Evolutionary conservation across 2,888 invertebrate species (phyloP).

Genomic region (Euphydryas editha): DNA sequence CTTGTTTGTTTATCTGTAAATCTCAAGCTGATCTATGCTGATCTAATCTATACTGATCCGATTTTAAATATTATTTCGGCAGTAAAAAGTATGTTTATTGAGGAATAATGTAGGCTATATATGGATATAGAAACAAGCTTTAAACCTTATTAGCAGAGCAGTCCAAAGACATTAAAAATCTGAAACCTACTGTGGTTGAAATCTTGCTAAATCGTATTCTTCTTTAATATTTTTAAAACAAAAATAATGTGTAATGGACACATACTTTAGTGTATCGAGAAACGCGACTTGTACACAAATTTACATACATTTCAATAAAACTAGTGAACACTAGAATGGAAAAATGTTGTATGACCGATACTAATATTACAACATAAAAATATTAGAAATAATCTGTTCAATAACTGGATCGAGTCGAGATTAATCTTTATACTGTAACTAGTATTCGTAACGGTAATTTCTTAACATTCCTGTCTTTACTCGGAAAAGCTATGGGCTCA

Average conservation of each 20-base stretch:
- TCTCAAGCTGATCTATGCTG: too few relatives aligned
- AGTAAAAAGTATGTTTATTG: too few relatives aligned
- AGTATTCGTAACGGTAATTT: constrained; percentile 9
- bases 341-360: constrained; percentile 57
- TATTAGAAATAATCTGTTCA: background rate
- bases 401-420: constrained; percentile 1
- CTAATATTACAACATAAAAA: constrained; percentile 2
- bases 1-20: too few relatives aligned
- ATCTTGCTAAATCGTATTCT: too few relatives aligned
- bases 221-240: background rate
- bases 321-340: constrained; percentile 53
- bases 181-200: too few relatives aligned
- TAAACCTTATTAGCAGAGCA: too few relatives aligned
- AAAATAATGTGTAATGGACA: constrained; percentile 52
- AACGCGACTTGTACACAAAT: constrained; percentile 61
- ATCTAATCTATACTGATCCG: too few relatives aligned
- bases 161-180: too few relatives aligned
- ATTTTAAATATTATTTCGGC: too few relatives aligned
- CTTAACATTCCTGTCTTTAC: background rate
- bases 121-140: too few relatives aligned
- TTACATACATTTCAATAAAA: constrained; percentile 76
- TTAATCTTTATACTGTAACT: background rate
- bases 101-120: too few relatives aligned
- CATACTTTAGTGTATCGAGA: constrained; percentile 51
- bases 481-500: background rate